Conservation (phyloP, 2,113 vertebrate species). For the Pelmatolapia mariae region DNA sequence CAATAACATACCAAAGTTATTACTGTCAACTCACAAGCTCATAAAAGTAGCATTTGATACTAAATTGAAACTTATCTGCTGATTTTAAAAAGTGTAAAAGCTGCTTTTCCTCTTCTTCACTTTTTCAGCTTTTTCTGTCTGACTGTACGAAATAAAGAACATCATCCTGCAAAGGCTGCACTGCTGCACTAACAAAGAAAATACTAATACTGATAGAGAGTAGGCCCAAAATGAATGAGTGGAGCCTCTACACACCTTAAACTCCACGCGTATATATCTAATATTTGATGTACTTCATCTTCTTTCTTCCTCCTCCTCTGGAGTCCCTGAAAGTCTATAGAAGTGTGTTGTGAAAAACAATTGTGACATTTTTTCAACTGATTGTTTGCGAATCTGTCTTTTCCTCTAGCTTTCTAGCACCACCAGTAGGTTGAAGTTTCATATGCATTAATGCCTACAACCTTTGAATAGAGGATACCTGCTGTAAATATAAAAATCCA, state of each 20-base stretch:
- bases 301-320: background rate
- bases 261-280: accelerated
- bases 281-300: background rate
- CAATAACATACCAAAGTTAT: slow-evolving; percentile 6
- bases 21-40: background rate
- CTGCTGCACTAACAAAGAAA: background rate
- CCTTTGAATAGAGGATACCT: background rate
- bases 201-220: accelerated
- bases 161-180: background rate
- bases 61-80: background rate
- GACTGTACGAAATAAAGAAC: background rate
- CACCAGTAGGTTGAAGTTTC: background rate
- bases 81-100: background rate
- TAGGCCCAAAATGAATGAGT: background rate
- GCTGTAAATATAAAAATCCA: background rate
- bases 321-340: background rate
- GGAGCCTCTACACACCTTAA: background rate
- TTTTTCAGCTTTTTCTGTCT: accelerated
- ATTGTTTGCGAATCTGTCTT: background rate
- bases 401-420: background rate
- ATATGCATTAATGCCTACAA: background rate
- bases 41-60: background rate
- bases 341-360: background rate
- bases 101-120: background rate
- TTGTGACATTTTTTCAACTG: background rate